A percentile compares a stretch with the other conserved stretches of the same genome.
phyloP scores from a whole-genome alignment of 92 coral and sea anemone species.

The Montipora capitata region DNA sequence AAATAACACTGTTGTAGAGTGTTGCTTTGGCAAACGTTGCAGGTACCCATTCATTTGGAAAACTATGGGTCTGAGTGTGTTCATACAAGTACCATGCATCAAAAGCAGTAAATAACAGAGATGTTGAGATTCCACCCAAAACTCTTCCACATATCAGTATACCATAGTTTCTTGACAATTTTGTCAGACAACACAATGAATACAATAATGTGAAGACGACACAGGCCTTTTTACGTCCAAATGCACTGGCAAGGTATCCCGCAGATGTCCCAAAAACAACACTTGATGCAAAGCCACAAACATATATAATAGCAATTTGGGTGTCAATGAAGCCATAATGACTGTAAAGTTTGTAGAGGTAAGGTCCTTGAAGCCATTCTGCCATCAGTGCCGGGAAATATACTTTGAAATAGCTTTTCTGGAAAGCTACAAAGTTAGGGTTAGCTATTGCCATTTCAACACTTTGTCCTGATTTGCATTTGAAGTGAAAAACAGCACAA shows the following conservation, averaged over 20 bases:
- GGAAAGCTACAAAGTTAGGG: conserved; percentile 92
- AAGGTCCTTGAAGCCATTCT: conserved; percentile 99
- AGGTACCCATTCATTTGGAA: conserved; percentile 96
- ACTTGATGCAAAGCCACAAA: conserved; percentile 97
- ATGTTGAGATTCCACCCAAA: conserved; percentile 97
- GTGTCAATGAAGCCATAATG: conserved; percentile 98
- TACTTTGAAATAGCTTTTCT: conserved; percentile 88
- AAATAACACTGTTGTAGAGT: conserved; percentile 91
- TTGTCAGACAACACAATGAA: conserved; percentile 93
- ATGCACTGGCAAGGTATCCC: conserved; percentile 88
- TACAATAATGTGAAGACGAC: conserved; percentile 91
- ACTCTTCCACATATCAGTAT: conserved; percentile 90
- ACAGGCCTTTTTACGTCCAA: conserved; percentile 97
- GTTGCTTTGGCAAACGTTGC: conserved; percentile 96
- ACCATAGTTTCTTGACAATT: conserved; percentile 92
- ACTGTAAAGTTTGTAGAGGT: conserved; percentile 92
- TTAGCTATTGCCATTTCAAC: conserved; percentile 80
- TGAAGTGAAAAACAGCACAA: conserved; percentile 83
- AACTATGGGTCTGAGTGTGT: conserved; percentile 95
- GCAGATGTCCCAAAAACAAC: conserved; percentile 94
- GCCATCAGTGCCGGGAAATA: conserved; percentile 97
- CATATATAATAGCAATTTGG: conserved; percentile 95
- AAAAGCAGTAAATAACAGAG: conserved; percentile 94
- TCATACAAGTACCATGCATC: conserved; percentile 98
- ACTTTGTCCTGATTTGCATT: conserved; percentile 72